Evolutionary conservation across 2,888 invertebrate species (phyloP).

Genomic region (Agrochola lychnidis): DNA sequence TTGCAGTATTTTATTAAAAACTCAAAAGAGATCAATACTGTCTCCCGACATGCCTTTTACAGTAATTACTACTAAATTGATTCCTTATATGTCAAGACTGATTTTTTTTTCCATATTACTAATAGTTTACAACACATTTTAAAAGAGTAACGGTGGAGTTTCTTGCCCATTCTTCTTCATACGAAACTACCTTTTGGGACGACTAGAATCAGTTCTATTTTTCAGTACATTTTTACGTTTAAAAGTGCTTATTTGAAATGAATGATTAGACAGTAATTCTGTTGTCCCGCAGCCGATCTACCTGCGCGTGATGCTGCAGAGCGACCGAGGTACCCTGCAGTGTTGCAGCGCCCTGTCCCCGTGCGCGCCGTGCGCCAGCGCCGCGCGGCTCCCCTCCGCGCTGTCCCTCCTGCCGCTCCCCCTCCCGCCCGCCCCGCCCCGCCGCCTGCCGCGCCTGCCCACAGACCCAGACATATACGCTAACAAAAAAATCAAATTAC

Average conservation of each 20-base stretch:
- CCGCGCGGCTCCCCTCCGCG: conserved; percentile 68
- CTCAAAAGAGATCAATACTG: too few relatives aligned
- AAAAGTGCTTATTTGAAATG: too few relatives aligned
- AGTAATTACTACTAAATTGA: not conserved
- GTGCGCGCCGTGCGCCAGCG: conserved; percentile 80
- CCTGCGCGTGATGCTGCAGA: conserved; percentile 93
- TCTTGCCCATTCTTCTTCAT: too few relatives aligned
- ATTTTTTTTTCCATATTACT: not conserved
- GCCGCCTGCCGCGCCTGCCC: conserved; percentile 69
- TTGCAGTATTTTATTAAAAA: too few relatives aligned
- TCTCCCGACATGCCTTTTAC: too few relatives aligned
- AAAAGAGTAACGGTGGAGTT: too few relatives aligned
- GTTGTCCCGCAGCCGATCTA: conserved; percentile 93
- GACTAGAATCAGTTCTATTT: too few relatives aligned
- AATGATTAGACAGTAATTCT: not conserved
- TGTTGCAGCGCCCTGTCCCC: conserved; percentile 90
- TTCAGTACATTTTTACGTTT: too few relatives aligned
- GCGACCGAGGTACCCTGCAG: conserved; percentile 94
- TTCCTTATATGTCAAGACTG: too few relatives aligned
- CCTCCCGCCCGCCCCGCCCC: not conserved
- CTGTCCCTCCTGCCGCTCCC: conserved; percentile 43
- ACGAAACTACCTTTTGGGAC: too few relatives aligned
- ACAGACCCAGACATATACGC: conserved; percentile 80
- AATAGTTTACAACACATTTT: not conserved
- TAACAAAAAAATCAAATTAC: conserved; percentile 65